These are phyloP conservation scores for Pyrgus malvae DNA, from an alignment of 2,888 invertebrate species.

Conservation along the genomic window DNA sequence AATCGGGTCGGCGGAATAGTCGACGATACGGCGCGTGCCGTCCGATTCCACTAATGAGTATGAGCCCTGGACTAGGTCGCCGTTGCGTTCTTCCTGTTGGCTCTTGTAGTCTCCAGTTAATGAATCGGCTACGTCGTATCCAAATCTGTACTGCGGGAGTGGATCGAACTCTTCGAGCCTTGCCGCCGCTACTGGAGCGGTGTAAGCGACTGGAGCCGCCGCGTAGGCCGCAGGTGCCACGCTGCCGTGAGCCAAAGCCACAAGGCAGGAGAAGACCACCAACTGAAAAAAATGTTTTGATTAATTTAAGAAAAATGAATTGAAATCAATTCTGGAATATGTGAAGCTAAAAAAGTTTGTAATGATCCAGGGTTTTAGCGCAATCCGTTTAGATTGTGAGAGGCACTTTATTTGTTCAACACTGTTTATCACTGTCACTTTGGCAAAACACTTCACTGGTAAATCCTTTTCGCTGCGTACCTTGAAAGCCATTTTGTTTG, in stretches of 20 bases:
- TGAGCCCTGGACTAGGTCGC: slow-evolving; percentile 76
- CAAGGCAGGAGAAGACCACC: slow-evolving; percentile 65
- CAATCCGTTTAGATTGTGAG: slow-evolving; percentile 7
- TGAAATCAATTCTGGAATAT: background rate
- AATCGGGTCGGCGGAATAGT: slow-evolving; percentile 66
- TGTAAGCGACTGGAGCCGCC: slow-evolving; percentile 51
- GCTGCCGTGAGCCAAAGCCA: slow-evolving; percentile 61
- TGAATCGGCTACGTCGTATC: slow-evolving; percentile 68
- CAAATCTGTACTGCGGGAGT: slow-evolving; percentile 80
- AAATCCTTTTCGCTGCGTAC: slow-evolving; percentile 56
- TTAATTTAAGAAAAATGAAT: background rate
- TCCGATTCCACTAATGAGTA: slow-evolving; percentile 71
- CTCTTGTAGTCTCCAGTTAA: slow-evolving; percentile 74
- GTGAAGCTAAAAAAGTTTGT: background rate
- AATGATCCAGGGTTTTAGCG: slow-evolving; percentile 1
- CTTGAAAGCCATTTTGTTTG: slow-evolving; percentile 71
- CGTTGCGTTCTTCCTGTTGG: slow-evolving; percentile 76
- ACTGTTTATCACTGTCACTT: slow-evolving; percentile 32
- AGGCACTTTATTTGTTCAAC: slow-evolving; percentile 10
- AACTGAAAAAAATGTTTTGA: slow-evolving; percentile 51
- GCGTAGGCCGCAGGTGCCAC: slow-evolving; percentile 56
- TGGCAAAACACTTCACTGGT: slow-evolving; percentile 43
- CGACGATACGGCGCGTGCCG: slow-evolving; percentile 65
- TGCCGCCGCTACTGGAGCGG: slow-evolving; percentile 53
- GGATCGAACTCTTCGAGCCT: slow-evolving; percentile 76